Evolutionary conservation across 2,888 invertebrate species (phyloP), one percentile per base, ranked within the genome.

Genomic region (Drosophila phalerata): DNA sequence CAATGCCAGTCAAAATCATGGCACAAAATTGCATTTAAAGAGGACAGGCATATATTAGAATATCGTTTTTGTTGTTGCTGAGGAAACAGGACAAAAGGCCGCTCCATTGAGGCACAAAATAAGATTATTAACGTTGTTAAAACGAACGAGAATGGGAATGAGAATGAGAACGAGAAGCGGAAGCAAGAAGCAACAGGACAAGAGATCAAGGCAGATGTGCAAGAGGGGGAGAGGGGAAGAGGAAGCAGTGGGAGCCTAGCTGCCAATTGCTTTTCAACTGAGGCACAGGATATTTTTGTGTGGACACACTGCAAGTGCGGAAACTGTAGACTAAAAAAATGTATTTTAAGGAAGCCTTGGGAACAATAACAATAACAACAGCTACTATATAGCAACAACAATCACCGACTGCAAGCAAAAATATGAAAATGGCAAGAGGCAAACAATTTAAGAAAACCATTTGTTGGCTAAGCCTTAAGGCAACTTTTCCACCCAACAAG

Each of bases 361-460:
- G 42, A 45, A 60, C 43, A 55, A 57, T 22, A 67, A 51, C 61
- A 74, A 57, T 63, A 77, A 63, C 71, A 74, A 53, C 45, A 69
- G 49, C 58, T 63, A n/a, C n/a, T n/a, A n/a, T n/a, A 32, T 13
- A 69, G 49, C 32, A 65, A 48, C 51, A 71, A 30, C 55, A 60
- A 45, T 34, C 55, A 22, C 17, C 42, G 51, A 58, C 69, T 69
- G 62, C 69, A 67, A 56, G 60, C 51, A 69, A 79, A 82, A 83
- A 80, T 79, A 51, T 65, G 65, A 82, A 85, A 81, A 77, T 79
- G 51, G 81, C 64, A 74, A 77, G 67, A 63, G 71, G 72, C 83
- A 83, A 84, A 84, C 85, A 85, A 85, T 84, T 83, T 85, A 84
- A 84, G 85, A 81, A 84, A 85, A 75, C 85, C 83, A 85, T 85